These are phyloP conservation scores for Aphidius gifuensis DNA, from an alignment of 1,140 invertebrate genomes.

Conservation along the genomic window DNA sequence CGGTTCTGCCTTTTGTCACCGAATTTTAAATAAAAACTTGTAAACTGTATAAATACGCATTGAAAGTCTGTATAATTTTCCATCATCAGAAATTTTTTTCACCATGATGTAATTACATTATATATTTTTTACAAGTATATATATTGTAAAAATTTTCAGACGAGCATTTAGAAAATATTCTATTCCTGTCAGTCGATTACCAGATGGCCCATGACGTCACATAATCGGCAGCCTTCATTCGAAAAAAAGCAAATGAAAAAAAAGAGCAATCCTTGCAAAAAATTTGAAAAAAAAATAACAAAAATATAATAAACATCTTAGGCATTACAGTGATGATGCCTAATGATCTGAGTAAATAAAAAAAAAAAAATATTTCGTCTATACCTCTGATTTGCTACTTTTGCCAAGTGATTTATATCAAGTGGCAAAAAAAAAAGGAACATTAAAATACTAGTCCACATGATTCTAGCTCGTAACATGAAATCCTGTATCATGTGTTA, in stretches of 20 bases:
- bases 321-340: neutral
- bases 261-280: neutral
- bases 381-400: conserved; percentile 2
- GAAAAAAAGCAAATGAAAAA: neutral
- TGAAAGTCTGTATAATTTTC: too few relatives aligned
- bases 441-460: neutral
- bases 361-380: neutral
- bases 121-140: too few relatives aligned
- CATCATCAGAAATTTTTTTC: too few relatives aligned
- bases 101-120: too few relatives aligned
- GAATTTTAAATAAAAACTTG: too few relatives aligned
- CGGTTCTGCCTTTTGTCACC: neutral
- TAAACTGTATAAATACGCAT: too few relatives aligned
- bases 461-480: neutral
- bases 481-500: conserved; percentile 11
- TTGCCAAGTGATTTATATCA: conserved; percentile 18
- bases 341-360: neutral
- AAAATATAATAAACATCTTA: neutral
- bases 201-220: conserved; percentile 23
- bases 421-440: conserved; percentile 7
- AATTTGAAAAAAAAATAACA: conserved; percentile 13
- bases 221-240: conserved; percentile 6
- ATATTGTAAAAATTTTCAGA: conserved; percentile 1
- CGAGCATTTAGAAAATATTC: conserved; percentile 23
- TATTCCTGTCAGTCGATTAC: conserved; percentile 24